Percentiles rank a stretch among this genome's conserved stretches.
These are phyloP conservation scores for Anabacerthia variegaticeps DNA, from an alignment of 2,797 vertebrate species.

Conservation along the genomic window DNA sequence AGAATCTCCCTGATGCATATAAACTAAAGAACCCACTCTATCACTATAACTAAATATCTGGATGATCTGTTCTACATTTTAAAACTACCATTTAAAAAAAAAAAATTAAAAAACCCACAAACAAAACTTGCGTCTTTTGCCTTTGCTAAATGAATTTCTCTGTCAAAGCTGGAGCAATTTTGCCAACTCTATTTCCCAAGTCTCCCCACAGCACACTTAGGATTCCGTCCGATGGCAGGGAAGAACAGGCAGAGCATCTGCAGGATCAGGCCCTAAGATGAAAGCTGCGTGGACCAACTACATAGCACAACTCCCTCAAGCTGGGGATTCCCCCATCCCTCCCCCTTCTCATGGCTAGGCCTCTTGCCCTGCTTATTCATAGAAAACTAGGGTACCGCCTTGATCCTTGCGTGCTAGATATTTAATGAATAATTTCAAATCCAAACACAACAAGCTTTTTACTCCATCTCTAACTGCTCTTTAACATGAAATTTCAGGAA, in stretches of 20 bases:
- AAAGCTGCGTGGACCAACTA: background rate
- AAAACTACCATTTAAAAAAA: background rate
- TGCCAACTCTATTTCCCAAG: background rate
- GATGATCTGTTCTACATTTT: background rate
- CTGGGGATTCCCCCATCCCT: fast-evolving
- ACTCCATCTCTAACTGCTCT: background rate
- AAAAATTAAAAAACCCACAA: fast-evolving
- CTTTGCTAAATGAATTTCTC: background rate
- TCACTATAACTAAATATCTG: background rate
- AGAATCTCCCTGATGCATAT: fast-evolving
- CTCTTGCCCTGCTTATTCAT: background rate
- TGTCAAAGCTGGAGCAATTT: background rate
- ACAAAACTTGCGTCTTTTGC: background rate
- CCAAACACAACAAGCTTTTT: background rate
- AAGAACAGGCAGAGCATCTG: fast-evolving
- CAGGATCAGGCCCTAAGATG: background rate
- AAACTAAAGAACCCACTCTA: background rate
- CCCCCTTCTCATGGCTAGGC: background rate
- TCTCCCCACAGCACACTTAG: fast-evolving
- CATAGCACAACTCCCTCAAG: fast-evolving
- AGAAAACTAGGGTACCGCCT: background rate
- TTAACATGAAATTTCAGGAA: background rate
- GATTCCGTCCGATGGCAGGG: background rate
- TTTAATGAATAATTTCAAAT: background rate
- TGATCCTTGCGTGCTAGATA: background rate